Evolutionary conservation across 1,140 invertebrate species (phyloP).

Genomic region (Calosoma granatense): DNA sequence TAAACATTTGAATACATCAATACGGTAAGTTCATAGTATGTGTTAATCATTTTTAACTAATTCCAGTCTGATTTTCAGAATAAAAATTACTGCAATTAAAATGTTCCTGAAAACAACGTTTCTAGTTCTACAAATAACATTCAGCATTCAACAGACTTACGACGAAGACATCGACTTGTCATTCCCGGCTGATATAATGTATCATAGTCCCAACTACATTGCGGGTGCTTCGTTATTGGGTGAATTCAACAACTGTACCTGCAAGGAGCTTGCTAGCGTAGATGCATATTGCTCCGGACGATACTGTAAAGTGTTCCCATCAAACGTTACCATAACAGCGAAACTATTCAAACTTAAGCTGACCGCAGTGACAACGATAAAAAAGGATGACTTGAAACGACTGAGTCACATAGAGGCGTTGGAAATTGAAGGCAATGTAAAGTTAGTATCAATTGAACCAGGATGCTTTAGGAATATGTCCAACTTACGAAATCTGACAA

Average conservation of each 20-base stretch:
- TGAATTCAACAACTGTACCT: background rate
- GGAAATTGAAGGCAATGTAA: background rate
- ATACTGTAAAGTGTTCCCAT: background rate
- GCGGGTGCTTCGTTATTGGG: background rate
- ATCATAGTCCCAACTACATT: background rate
- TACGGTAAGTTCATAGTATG: no score
- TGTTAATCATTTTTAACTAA: no score
- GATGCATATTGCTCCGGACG: background rate
- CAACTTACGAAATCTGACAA: conserved; percentile 23
- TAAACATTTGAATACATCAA: no score
- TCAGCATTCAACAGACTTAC: background rate
- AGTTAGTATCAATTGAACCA: conserved; percentile 11
- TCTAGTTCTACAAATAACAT: background rate
- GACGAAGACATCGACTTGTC: background rate
- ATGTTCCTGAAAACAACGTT: background rate
- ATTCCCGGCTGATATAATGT: background rate
- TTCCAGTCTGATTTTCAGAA: no score
- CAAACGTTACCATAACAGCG: background rate
- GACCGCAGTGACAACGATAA: background rate
- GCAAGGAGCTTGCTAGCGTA: background rate
- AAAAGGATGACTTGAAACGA: background rate
- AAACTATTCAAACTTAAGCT: background rate
- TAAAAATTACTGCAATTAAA: no score
- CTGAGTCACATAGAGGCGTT: background rate
- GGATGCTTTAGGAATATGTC: conserved; percentile 25